These are phyloP conservation scores for Drosophila micromelanica DNA, from an alignment of 1,140 invertebrate genomes.

Conservation along the genomic window DNA sequence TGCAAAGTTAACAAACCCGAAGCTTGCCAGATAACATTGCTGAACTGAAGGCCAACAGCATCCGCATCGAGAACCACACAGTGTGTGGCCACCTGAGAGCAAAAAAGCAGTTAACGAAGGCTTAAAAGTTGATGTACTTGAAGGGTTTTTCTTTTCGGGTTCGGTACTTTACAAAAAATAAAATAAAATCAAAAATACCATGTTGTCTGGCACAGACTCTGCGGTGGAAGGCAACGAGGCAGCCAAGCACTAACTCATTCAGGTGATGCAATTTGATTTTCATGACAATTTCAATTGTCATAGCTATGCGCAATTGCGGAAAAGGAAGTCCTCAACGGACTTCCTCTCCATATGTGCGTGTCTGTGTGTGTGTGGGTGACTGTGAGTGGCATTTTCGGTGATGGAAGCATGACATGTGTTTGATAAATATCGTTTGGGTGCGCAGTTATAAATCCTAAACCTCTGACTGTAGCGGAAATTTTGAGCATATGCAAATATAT, in stretches of 20 bases:
- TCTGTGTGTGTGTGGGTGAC: background rate
- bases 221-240: slow-evolving; percentile 6
- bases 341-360: background rate
- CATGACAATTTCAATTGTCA: slow-evolving; percentile 42
- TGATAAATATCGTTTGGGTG: background rate
- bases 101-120: slow-evolving; percentile 23
- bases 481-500: too few relatives aligned
- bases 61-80: background rate
- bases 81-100: slow-evolving; percentile 7
- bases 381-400: background rate
- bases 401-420: background rate
- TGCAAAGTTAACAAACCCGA: slow-evolving; percentile 6
- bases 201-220: slow-evolving; percentile 16
- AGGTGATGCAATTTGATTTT: slow-evolving; percentile 38
- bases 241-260: slow-evolving; percentile 18
- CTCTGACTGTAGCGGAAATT: too few relatives aligned
- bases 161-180: slow-evolving; percentile 11
- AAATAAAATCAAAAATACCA: background rate
- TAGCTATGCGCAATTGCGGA: slow-evolving; percentile 14
- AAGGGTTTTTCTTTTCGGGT: slow-evolving; percentile 4
- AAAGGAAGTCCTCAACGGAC: slow-evolving; percentile 9
- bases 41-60: background rate
- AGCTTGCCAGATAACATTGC: slow-evolving; percentile 19
- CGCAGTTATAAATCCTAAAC: too few relatives aligned
- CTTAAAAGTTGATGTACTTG: slow-evolving; percentile 25